phyloP scores from a whole-genome alignment of 2,888 invertebrate species.

The Caenorhabditis becei region DNA sequence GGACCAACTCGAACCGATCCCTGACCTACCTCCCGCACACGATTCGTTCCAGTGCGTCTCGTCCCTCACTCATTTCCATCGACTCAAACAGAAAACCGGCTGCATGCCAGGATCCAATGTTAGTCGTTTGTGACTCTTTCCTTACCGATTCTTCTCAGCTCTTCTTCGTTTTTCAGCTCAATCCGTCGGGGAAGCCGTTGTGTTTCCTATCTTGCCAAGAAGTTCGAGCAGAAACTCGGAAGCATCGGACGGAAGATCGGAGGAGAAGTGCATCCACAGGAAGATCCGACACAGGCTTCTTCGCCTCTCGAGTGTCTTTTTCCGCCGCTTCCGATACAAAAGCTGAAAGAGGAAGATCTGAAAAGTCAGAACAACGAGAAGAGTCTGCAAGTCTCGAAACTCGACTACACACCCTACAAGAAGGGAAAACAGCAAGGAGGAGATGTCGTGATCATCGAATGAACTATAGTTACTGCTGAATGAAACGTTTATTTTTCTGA shows the following conservation, averaged over 20 bases:
- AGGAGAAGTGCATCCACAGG: neutral
- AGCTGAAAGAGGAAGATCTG: constrained; percentile 15
- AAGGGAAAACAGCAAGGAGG: neutral
- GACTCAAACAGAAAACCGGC: neutral
- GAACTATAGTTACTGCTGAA: constrained; percentile 1
- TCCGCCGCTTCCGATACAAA: constrained; percentile 32
- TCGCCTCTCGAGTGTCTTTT: constrained; percentile 53
- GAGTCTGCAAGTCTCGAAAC: constrained; percentile 1
- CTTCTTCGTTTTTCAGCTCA: constrained; percentile 44
- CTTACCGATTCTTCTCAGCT: constrained; percentile 24
- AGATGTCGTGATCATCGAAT: constrained; percentile 1
- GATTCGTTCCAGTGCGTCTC: constrained; percentile 15
- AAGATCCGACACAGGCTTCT: neutral
- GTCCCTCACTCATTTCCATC: constrained; percentile 12
- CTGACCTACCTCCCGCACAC: constrained; percentile 32
- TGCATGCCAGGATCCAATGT: constrained; percentile 1
- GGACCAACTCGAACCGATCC: constrained; percentile 50
- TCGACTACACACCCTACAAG: constrained; percentile 5
- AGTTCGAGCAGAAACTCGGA: constrained; percentile 47
- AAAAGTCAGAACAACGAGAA: neutral
- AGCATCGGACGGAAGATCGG: neutral
- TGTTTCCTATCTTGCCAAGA: constrained; percentile 50
- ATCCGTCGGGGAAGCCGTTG: constrained; percentile 44
- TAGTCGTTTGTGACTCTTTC: neutral
- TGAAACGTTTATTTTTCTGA: neutral